phyloP scores from a whole-genome alignment of 1,140 invertebrate species.

The Latrodectus geometricus region DNA sequence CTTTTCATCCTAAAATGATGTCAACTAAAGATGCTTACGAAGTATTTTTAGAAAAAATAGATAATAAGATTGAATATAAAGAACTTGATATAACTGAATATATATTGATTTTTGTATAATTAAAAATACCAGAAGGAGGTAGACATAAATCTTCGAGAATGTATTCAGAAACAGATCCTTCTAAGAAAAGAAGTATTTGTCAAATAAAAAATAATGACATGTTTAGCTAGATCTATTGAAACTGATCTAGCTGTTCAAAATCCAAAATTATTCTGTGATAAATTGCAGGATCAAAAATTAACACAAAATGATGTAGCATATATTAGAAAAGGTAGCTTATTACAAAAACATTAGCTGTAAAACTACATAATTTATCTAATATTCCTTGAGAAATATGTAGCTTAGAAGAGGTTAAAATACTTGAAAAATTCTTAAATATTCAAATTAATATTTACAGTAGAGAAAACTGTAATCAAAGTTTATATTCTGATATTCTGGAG shows the following conservation, averaged over 20 bases:
- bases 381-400: no score
- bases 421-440: conserved; percentile 18
- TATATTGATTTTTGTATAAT: not conserved
- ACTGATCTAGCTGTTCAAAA: not conserved
- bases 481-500: not conserved
- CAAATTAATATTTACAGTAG: conserved; percentile 11
- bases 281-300: not conserved
- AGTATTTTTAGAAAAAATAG: no score
- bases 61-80: no score
- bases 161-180: not conserved
- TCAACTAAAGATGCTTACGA: no score
- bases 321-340: conserved; percentile 14
- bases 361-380: conserved; percentile 16
- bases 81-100: no score
- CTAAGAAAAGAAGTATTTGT: conserved; percentile 3
- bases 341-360: conserved; percentile 6
- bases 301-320: not conserved
- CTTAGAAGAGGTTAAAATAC: no score
- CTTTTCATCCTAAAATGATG: no score
- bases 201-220: conserved; percentile 1
- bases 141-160: not conserved
- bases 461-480: conserved; percentile 16
- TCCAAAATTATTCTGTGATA: not conserved
- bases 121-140: not conserved
- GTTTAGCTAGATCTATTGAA: conserved; percentile 15